phyloP scores from a whole-genome alignment of 1,140 invertebrate species.

The Microplitis demolitor region DNA sequence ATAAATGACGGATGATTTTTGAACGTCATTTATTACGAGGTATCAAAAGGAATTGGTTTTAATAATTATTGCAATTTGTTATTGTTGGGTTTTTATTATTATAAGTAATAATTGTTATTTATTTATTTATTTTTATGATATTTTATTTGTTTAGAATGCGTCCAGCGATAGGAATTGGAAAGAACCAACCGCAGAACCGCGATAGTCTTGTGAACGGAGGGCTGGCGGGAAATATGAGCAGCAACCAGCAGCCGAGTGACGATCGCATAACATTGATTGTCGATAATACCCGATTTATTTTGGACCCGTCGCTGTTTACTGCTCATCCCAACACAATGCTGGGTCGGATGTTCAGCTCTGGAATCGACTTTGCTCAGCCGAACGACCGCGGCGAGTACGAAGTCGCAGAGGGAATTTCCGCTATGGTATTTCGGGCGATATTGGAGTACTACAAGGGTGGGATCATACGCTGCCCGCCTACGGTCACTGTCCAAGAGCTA shows the following conservation, averaged over 20 bases:
- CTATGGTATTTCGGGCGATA: conserved; percentile 93
- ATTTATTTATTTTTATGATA: background rate
- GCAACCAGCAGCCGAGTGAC: conserved; percentile 60
- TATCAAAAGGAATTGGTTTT: no score
- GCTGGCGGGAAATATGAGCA: conserved; percentile 39
- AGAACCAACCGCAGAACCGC: conserved; percentile 51
- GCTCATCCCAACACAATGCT: conserved; percentile 84
- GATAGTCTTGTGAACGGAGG: conserved; percentile 45
- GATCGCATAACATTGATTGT: conserved; percentile 89
- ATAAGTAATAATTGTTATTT: conserved; percentile 4
- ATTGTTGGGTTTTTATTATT: conserved; percentile 35
- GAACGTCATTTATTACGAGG: no score
- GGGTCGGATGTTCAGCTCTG: conserved; percentile 96
- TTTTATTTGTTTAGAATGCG: conserved; percentile 46
- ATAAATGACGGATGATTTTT: no score
- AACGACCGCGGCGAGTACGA: conserved; percentile 97
- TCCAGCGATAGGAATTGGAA: conserved; percentile 43
- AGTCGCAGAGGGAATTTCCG: conserved; percentile 97
- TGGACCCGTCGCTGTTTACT: conserved; percentile 89
- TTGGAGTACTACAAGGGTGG: conserved; percentile 95
- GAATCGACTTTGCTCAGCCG: conserved; percentile 88
- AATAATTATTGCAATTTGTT: background rate
- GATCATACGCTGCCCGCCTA: conserved; percentile 82
- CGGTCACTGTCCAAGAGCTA: conserved; percentile 89
- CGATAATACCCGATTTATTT: conserved; percentile 86